Conservation (phyloP, 2,113 vertebrate genomes). For the Pionites leucogaster region DNA sequence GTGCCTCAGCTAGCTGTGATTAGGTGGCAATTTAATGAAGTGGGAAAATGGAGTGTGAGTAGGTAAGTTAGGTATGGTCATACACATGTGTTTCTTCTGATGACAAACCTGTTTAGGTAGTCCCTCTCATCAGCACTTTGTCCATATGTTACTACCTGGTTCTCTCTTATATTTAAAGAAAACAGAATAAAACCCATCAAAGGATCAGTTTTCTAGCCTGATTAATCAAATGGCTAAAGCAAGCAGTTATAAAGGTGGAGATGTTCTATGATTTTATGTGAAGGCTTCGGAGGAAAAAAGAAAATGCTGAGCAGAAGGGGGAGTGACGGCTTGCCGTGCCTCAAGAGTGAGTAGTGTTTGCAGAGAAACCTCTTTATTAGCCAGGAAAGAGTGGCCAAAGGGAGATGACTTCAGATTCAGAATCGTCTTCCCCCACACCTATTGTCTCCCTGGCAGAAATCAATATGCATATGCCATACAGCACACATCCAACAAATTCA, state of each 20-base stretch:
- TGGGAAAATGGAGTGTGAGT: neutral
- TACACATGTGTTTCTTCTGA: rapidly evolving
- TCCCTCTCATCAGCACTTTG: neutral
- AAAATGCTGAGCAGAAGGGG: neutral
- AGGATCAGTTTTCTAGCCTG: neutral
- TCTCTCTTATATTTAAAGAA: neutral
- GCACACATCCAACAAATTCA: neutral
- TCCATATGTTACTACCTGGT: rapidly evolving
- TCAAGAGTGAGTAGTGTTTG: neutral
- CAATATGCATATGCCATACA: rapidly evolving
- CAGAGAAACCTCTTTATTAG: neutral
- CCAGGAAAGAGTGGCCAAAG: neutral
- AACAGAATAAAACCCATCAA: neutral
- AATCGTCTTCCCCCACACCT: neutral
- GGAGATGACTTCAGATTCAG: neutral
- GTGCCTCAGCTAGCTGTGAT: neutral
- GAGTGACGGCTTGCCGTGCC: rapidly evolving
- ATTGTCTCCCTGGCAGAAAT: neutral
- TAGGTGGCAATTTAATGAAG: neutral
- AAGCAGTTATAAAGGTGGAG: neutral
- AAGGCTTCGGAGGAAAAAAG: neutral
- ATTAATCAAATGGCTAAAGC: neutral
- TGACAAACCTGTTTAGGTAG: neutral
- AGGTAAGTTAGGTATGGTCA: neutral
- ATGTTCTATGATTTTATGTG: no score